Percentiles rank a stretch among this genome's conserved stretches.
Evolutionary conservation across 2,113 vertebrate genomes (phyloP).

Genomic region (Gymnorhina tibicen): DNA sequence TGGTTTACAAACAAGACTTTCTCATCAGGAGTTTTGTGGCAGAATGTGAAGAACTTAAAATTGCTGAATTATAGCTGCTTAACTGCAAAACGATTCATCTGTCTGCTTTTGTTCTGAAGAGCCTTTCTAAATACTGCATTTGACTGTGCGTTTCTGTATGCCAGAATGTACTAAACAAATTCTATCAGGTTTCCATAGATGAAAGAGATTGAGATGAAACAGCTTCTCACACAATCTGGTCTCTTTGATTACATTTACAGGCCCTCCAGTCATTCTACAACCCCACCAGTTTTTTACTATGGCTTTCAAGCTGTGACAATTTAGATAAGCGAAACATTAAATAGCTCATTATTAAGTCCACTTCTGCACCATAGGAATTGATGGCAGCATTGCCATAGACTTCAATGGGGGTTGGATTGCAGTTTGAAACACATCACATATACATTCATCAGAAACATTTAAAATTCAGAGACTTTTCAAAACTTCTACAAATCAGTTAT

Average conservation of each 20-base stretch:
- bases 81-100: background rate
- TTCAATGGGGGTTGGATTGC: background rate
- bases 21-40: background rate
- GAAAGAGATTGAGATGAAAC: slow-evolving; percentile 55
- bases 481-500: background rate
- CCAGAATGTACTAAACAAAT: slow-evolving; percentile 11
- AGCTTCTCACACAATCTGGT: slow-evolving; percentile 21
- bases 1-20: background rate
- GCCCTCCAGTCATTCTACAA: slow-evolving; percentile 18
- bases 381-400: background rate
- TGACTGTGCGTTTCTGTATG: background rate
- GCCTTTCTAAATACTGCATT: background rate
- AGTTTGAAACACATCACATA: background rate
- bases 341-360: slow-evolving; percentile 32
- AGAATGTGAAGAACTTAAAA: background rate
- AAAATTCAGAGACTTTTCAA: background rate
- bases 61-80: background rate
- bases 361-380: background rate
- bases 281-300: background rate
- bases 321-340: slow-evolving; percentile 53
- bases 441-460: background rate
- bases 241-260: slow-evolving; percentile 47
- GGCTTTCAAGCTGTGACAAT: slow-evolving; percentile 51
- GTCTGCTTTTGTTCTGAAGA: background rate
- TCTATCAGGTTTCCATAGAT: slow-evolving; percentile 30